Conservation (phyloP, 1,140 invertebrate species). For the Cecropterus lyciades region DNA sequence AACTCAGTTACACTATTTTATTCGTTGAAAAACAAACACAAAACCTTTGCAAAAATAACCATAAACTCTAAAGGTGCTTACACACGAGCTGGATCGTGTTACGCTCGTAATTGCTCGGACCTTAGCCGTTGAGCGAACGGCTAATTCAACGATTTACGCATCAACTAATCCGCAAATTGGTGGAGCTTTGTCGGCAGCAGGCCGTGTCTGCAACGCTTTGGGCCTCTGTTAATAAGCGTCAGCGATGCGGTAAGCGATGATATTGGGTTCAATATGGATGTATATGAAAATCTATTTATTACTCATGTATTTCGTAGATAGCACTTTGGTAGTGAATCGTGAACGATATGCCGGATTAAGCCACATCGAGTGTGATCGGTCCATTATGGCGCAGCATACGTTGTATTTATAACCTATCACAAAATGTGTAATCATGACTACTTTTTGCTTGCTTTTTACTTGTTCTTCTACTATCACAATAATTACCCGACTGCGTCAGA, state of each 20-base stretch:
- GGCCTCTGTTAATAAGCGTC: conserved; percentile 23
- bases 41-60: conserved; percentile 41
- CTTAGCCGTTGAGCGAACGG: conserved; percentile 56
- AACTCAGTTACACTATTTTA: neutral
- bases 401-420: too few species aligned
- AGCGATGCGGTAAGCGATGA: conserved; percentile 28
- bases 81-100: conserved; percentile 56
- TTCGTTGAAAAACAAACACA: conserved; percentile 27
- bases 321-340: too few species aligned
- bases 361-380: too few species aligned
- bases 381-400: too few species aligned
- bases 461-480: too few species aligned
- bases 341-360: too few species aligned
- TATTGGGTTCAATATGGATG: conserved; percentile 5
- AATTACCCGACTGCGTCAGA: too few species aligned
- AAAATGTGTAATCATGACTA: too few species aligned
- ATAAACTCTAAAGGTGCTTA: conserved; percentile 41
- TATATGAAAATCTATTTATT: neutral
- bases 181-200: conserved; percentile 69
- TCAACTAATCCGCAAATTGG: conserved; percentile 79
- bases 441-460: too few species aligned
- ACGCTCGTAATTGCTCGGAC: conserved; percentile 63
- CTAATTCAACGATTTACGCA: conserved; percentile 81
- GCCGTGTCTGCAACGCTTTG: conserved; percentile 54
- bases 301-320: neutral